Evolutionary conservation across 2,113 vertebrate species (phyloP).

Genomic region (Psittacus erithacus): DNA sequence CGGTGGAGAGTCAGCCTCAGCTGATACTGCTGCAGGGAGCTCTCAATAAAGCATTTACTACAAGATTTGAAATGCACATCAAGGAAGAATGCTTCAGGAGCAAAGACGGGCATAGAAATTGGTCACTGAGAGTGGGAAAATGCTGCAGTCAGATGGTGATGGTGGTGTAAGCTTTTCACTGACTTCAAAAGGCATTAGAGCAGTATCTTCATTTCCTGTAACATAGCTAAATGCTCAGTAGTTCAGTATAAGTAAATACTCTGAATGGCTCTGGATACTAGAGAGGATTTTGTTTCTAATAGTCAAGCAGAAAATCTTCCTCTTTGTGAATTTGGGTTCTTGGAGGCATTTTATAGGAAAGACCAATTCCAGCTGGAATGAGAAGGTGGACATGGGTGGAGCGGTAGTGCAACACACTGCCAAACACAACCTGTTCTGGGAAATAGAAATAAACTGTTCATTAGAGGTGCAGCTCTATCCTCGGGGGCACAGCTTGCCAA

Average conservation of each 20-base stretch:
- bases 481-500: not conserved
- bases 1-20: not conserved
- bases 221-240: not conserved
- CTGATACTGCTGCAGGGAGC: not conserved
- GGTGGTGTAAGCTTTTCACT: not conserved
- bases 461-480: not conserved
- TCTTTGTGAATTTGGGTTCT: not conserved
- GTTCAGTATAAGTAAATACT: not conserved
- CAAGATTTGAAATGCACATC: not conserved
- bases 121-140: not conserved
- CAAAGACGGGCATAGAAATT: not conserved
- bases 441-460: not conserved
- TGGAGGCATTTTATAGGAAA: not conserved
- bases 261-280: not conserved
- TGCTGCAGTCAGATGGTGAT: not conserved
- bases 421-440: not conserved
- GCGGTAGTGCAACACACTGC: not conserved
- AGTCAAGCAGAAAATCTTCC: not conserved
- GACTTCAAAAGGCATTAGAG: not conserved
- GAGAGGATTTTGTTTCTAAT: accelerated
- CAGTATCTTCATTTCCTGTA: not conserved
- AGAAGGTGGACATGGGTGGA: not conserved
- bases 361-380: not conserved
- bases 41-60: accelerated
- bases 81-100: not conserved